Base-by-base conservation (phyloP, 2,113 vertebrate species). In the Eurypyga helias region DNA sequence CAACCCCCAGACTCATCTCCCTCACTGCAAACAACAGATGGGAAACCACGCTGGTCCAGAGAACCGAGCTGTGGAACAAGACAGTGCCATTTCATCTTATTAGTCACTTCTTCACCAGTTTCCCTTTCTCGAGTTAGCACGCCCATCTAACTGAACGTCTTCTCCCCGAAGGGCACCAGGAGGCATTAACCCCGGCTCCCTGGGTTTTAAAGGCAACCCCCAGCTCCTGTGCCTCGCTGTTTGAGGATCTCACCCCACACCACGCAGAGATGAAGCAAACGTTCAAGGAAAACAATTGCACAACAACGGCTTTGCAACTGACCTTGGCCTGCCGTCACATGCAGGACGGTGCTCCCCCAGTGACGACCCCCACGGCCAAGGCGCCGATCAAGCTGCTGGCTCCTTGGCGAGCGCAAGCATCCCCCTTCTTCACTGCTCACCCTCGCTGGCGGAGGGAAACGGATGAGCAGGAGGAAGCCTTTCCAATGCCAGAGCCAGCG, bases 1-100 rank as follows among this genome's bases (percentile, higher is more conserved):
- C 96, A 96, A 60, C 91, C 83, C 95, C 85, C 93, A 79, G 71
- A 90, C 82, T 87, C 91, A 71, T 76, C 93, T 91, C 90, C 88
- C 80, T 70, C 69, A 23, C 61, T 20, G 52, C 88, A 97, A 96
- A 94, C 94, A 96, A 94, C 95, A 96, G 93, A 97, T 97, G 97
- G 96, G 82, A 88, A 80, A 41, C 62, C 7, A 0, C 24, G 1
- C 72, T 91, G 79, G 95, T 95, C 93, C 92, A 83, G 81, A 83
- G 88, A 92, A 67, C 43, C 2, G 15, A 96, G 93, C 62, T 90
- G 93, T 0, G 2, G 76, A 75, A 64, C 45, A 78, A 88, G 88
- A 87, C 26, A 16, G 75, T 73, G 93, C 81, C 95, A 80, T 96
- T 95, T 93, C 73, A 91, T 83, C 92, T 85, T 86, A 52, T 90